These are phyloP conservation scores for Sebastes itinus DNA, from an alignment of 2,797 vertebrate species.

Conservation along the genomic window DNA sequence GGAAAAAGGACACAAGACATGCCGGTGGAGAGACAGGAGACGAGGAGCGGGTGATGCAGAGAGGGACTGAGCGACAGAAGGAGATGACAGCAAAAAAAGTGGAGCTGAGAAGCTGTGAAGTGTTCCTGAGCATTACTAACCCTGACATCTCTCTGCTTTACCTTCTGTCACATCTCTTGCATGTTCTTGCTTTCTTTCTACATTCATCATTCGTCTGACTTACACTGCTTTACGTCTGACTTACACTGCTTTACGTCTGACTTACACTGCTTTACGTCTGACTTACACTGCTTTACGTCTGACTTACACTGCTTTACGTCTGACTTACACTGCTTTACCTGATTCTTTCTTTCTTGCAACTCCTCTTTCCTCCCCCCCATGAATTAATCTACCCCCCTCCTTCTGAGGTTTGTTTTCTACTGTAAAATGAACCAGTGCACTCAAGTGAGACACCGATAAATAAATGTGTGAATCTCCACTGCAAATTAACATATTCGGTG, in stretches of 20 bases:
- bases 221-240: background rate
- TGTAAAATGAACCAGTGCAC: background rate
- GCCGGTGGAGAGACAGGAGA: background rate
- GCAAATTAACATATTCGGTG: background rate
- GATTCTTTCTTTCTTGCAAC: background rate
- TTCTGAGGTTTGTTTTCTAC: background rate
- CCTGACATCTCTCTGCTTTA: background rate
- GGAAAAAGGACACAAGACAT: background rate
- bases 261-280: too few species aligned
- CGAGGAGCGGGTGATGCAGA: background rate
- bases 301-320: too few species aligned
- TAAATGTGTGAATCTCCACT: background rate
- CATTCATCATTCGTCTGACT: background rate
- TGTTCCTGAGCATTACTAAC: slow-evolving; percentile 2
- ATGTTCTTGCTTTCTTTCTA: background rate
- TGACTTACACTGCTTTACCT: too few species aligned
- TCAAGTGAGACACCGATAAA: background rate
- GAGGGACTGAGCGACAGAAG: slow-evolving; percentile 14
- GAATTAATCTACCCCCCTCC: background rate
- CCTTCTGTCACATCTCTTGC: background rate
- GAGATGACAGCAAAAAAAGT: slow-evolving; percentile 38
- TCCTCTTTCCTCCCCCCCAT: background rate
- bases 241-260: too few species aligned
- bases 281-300: too few species aligned
- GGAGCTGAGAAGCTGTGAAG: slow-evolving; percentile 30